Evolutionary conservation across 2,888 invertebrate genomes (phyloP).

Genomic region (Scelioninae gen. 1): DNA sequence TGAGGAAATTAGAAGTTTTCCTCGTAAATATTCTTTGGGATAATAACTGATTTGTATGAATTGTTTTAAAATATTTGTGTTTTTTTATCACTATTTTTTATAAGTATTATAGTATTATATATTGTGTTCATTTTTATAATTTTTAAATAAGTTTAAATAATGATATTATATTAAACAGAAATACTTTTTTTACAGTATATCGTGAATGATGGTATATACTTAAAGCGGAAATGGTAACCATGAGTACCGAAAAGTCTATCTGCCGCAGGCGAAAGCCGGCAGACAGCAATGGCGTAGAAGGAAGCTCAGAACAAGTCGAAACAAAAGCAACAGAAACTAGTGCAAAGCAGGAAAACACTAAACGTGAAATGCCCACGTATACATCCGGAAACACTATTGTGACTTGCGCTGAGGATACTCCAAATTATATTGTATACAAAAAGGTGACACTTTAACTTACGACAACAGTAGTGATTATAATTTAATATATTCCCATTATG

Average conservation of each 20-base stretch:
- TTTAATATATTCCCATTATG: background rate
- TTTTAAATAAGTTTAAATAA: too few relatives aligned
- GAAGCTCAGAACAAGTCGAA: conserved; percentile 73
- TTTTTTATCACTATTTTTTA: too few relatives aligned
- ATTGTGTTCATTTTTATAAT: too few relatives aligned
- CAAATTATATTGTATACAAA: conserved; percentile 94
- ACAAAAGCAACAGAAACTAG: conserved; percentile 66
- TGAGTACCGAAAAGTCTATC: conserved; percentile 88
- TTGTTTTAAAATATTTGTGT: too few relatives aligned
- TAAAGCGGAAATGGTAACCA: conserved; percentile 88
- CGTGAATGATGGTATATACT: conserved; percentile 86
- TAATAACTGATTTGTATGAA: too few relatives aligned
- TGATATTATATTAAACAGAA: background rate
- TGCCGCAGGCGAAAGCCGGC: conserved; percentile 86
- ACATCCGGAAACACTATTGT: conserved; percentile 64
- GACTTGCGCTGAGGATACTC: conserved; percentile 89
- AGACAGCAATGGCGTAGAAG: conserved; percentile 84
- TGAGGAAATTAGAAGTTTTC: too few relatives aligned
- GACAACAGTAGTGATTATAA: background rate
- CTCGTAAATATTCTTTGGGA: too few relatives aligned
- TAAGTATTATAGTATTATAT: too few relatives aligned
- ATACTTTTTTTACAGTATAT: conserved; percentile 78
- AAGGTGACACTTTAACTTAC: conserved; percentile 86
- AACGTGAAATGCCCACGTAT: conserved; percentile 69
- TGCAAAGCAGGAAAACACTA: conserved; percentile 65